These are phyloP conservation scores for Digitonthophagus gazella DNA, from an alignment of 2,888 invertebrate species.

Conservation along the genomic window DNA sequence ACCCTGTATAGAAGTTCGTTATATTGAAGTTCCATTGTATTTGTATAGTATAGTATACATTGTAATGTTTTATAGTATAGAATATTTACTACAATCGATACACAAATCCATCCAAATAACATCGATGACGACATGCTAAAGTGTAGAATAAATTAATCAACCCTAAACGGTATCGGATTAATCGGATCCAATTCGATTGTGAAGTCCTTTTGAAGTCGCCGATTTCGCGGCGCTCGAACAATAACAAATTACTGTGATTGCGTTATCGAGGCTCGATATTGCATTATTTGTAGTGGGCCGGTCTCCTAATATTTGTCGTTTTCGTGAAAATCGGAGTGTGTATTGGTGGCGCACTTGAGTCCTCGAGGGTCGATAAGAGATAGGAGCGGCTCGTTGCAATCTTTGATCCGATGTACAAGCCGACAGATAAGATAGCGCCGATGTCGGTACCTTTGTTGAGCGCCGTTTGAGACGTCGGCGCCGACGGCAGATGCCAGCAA, in stretches of 20 bases:
- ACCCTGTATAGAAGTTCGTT: too few species aligned
- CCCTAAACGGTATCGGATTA: too few species aligned
- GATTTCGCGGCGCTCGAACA: not conserved
- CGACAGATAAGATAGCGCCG: slow-evolving; percentile 25
- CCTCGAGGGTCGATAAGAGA: slow-evolving; percentile 16
- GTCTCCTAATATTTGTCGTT: not conserved
- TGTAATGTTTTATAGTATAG: too few species aligned
- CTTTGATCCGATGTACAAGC: slow-evolving; percentile 29
- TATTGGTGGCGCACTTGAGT: slow-evolving; percentile 9
- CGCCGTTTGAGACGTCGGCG: not conserved
- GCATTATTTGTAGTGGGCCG: not conserved
- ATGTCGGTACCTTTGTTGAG: slow-evolving; percentile 20
- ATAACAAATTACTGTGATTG: not conserved
- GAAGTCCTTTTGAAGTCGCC: not conserved
- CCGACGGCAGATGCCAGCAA: not conserved
- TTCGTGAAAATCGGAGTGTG: not conserved
- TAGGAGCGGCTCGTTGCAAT: slow-evolving; percentile 20
- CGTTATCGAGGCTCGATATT: not conserved
- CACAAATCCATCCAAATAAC: too few species aligned
- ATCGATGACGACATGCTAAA: too few species aligned
- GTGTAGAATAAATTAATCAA: too few species aligned
- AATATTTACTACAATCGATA: too few species aligned
- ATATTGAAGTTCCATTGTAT: too few species aligned
- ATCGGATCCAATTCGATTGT: too few species aligned
- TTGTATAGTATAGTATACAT: too few species aligned